Evolutionary conservation across 2,113 vertebrate species (phyloP).

Genomic region (Regulus satrapa): DNA sequence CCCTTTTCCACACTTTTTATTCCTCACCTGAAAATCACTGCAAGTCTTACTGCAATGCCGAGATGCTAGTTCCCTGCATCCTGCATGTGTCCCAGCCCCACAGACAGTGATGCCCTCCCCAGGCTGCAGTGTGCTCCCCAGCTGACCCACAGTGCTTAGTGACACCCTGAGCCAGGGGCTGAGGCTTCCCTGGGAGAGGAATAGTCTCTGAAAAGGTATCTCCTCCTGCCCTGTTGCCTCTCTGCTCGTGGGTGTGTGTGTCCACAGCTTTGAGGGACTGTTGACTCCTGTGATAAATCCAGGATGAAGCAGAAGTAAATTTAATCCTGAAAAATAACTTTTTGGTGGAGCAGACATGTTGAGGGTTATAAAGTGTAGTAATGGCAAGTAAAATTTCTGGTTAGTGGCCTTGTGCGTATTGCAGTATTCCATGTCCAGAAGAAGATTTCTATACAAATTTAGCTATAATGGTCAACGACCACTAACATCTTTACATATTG

Average conservation of each 20-base stretch:
- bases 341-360: neutral
- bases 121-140: neutral
- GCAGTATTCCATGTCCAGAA: neutral
- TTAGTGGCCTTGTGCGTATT: neutral
- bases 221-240: neutral
- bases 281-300: neutral
- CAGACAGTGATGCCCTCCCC: neutral
- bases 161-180: neutral
- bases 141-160: neutral
- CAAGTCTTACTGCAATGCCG: neutral
- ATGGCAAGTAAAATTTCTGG: neutral
- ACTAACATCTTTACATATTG: neutral
- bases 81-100: neutral
- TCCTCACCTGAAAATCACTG: neutral
- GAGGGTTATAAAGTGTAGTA: neutral
- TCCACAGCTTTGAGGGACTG: fast-evolving
- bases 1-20: neutral
- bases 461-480: neutral
- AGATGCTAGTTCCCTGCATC: fast-evolving
- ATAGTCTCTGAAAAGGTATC: neutral
- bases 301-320: neutral
- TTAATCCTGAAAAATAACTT: neutral
- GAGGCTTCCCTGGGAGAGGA: neutral
- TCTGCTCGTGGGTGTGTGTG: fast-evolving
- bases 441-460: neutral